Percentiles rank a stretch among this genome's conserved stretches.
phyloP scores from a whole-genome alignment of 2,113 vertebrate genomes.

The Lepisosteus oculatus region DNA sequence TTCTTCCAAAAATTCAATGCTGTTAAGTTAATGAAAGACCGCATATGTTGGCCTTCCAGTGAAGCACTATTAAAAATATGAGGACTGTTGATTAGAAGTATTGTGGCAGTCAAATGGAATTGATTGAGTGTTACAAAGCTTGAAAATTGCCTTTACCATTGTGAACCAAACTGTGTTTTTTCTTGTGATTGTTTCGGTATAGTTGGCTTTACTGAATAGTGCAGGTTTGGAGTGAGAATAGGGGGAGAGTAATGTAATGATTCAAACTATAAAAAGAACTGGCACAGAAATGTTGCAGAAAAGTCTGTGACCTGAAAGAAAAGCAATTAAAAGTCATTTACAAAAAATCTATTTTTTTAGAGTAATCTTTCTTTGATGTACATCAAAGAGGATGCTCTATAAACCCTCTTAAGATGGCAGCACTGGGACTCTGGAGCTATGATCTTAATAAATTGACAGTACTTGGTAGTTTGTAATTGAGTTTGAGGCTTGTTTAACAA shows the following conservation, averaged over 20 bases:
- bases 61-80: no score
- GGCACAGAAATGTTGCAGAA: neutral
- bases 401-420: constrained; percentile 15
- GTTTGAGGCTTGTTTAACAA: constrained; percentile 67
- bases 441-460: constrained; percentile 63
- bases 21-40: no score
- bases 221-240: neutral
- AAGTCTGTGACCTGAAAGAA: constrained; percentile 17
- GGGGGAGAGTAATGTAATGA: neutral
- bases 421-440: neutral
- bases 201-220: no score
- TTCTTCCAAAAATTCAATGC: no score
- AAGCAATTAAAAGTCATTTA: constrained; percentile 32
- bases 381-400: constrained; percentile 46
- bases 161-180: no score
- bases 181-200: no score
- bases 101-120: no score
- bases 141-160: no score
- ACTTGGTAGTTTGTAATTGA: constrained; percentile 60
- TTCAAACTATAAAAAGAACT: neutral
- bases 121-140: no score
- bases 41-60: no score
- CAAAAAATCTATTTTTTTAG: constrained; percentile 16
- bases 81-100: no score
- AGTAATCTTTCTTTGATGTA: constrained; percentile 41